A percentile compares a stretch with the other conserved stretches of the same genome.
Evolutionary conservation across 2,113 vertebrate genomes (phyloP).

Genomic region (Eulemur rufifrons): DNA sequence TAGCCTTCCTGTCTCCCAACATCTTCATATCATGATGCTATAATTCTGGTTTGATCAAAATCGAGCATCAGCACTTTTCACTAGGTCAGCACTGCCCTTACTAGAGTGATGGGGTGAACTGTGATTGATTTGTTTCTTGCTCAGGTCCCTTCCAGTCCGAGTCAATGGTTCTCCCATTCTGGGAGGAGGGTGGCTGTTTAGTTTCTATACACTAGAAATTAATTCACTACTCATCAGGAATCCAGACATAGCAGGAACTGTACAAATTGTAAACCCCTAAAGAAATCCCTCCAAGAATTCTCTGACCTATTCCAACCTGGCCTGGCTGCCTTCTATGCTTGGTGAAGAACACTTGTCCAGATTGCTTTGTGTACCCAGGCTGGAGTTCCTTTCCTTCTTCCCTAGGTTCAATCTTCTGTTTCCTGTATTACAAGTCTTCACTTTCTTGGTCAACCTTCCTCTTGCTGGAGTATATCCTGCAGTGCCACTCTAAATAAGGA

Average conservation of each 20-base stretch:
- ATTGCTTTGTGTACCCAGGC: accelerated
- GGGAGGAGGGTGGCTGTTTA: no score
- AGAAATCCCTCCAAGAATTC: background rate
- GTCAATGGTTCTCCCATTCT: background rate
- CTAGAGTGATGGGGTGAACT: background rate
- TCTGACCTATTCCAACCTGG: background rate
- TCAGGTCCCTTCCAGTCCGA: background rate
- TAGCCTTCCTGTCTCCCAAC: no score
- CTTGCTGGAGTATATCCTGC: background rate
- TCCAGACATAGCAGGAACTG: background rate
- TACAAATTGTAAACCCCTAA: background rate
- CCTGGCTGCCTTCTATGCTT: background rate
- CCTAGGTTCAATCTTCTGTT: background rate
- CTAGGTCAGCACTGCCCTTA: accelerated
- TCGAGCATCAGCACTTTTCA: accelerated
- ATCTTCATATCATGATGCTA: accelerated
- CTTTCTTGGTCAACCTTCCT: background rate
- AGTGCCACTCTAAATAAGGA: background rate
- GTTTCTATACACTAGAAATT: background rate
- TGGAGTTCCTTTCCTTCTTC: background rate
- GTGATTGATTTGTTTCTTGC: background rate
- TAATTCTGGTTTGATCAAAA: background rate
- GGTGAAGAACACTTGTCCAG: background rate
- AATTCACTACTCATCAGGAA: background rate
- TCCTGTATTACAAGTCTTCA: background rate